Conservation (phyloP, 2,888 invertebrate genomes). For the Drosophila neonasuta region DNA sequence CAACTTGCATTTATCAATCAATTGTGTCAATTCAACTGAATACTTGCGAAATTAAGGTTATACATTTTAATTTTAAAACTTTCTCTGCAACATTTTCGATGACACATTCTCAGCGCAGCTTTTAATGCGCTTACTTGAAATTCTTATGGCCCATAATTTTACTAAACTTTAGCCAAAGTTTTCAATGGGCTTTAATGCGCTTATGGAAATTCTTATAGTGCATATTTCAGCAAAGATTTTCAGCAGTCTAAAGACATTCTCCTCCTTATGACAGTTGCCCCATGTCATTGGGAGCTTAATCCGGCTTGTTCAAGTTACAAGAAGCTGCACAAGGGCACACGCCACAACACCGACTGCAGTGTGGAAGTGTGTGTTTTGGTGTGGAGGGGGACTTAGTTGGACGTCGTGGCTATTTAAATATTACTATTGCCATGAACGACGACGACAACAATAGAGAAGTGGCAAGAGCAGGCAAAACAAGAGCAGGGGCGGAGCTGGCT, state of each 20-base stretch:
- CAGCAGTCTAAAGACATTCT: neutral
- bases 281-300: constrained; percentile 5
- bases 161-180: neutral
- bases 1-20: too few relatives aligned
- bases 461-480: constrained; percentile 3
- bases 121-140: neutral
- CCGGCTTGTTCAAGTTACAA: constrained; percentile 23
- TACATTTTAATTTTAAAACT: too few relatives aligned
- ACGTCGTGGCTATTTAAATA: constrained; percentile 62
- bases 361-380: constrained; percentile 13
- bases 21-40: too few relatives aligned
- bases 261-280: neutral
- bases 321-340: constrained; percentile 54
- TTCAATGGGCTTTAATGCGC: constrained; percentile 10
- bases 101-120: too few relatives aligned
- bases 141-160: neutral
- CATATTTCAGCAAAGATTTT: neutral
- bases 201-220: neutral
- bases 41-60: too few relatives aligned
- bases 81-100: too few relatives aligned
- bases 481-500: neutral
- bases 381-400: constrained; percentile 21
- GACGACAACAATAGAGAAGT: constrained; percentile 49
- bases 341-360: neutral
- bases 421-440: constrained; percentile 67